A percentile compares a stretch with the other conserved stretches of the same genome.
Evolutionary conservation across 2,113 vertebrate genomes (phyloP).

Genomic region (Leucoraja erinaceus): DNA sequence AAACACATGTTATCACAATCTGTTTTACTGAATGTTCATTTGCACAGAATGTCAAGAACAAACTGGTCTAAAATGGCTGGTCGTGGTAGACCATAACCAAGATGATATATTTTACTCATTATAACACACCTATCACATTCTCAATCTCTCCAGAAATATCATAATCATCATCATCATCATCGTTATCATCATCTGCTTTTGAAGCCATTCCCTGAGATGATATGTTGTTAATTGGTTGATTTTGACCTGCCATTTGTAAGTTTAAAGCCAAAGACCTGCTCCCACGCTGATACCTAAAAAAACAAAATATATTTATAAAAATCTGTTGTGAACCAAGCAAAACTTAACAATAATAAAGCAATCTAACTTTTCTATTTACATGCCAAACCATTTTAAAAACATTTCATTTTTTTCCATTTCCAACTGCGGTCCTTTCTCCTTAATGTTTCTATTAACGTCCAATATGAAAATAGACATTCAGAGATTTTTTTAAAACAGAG

Average conservation of each 20-base stretch:
- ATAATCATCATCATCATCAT: constrained; percentile 68
- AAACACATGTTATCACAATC: background rate
- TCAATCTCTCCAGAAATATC: constrained; percentile 87
- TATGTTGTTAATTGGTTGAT: constrained; percentile 35
- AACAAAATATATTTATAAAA: constrained; percentile 35
- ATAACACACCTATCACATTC: constrained; percentile 73
- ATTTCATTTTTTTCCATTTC: background rate
- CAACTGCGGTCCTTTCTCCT: background rate
- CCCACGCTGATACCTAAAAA: constrained; percentile 82
- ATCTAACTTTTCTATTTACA: background rate
- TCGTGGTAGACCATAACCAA: background rate
- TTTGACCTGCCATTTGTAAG: constrained; percentile 54
- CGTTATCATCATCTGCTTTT: constrained; percentile 42
- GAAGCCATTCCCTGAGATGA: constrained; percentile 32
- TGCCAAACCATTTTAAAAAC: background rate
- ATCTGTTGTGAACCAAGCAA: constrained; percentile 44
- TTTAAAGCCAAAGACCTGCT: constrained; percentile 75
- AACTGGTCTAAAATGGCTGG: constrained; percentile 19
- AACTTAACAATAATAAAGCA: constrained; percentile 41
- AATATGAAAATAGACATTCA: background rate
- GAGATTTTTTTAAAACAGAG: too few relatives aligned
- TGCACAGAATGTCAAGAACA: background rate
- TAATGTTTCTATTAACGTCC: too few relatives aligned
- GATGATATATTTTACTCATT: constrained; percentile 16
- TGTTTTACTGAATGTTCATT: constrained; percentile 8